phyloP scores from a whole-genome alignment of 2,113 vertebrate species.

The Gila orcuttii region DNA sequence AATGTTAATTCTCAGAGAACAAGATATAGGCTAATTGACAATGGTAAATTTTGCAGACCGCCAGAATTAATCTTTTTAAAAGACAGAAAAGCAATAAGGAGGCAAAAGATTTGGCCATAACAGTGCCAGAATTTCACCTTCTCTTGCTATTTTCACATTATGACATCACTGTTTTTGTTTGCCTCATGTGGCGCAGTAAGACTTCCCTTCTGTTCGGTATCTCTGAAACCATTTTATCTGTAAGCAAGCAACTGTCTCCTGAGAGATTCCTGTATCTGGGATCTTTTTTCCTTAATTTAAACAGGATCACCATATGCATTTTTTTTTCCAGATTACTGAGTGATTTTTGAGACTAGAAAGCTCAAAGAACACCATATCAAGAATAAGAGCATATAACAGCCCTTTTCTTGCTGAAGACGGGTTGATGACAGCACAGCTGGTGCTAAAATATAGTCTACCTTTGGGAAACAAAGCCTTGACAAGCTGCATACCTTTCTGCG shows the following conservation, averaged over 20 bases:
- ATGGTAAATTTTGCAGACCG: not conserved
- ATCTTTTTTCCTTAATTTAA: not conserved
- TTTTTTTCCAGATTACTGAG: not conserved
- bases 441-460: conserved; percentile 27
- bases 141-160: not conserved
- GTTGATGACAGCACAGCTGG: conserved; percentile 5
- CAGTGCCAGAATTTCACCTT: not conserved
- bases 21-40: not conserved
- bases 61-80: not conserved
- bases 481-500: conserved; percentile 54
- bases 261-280: not conserved
- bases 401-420: conserved; percentile 5
- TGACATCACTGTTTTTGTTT: not conserved
- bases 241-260: not conserved
- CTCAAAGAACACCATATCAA: not conserved
- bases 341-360: conserved; percentile 6
- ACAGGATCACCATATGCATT: not conserved
- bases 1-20: not conserved
- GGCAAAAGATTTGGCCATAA: not conserved
- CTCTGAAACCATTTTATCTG: not conserved
- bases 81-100: not conserved
- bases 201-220: not conserved
- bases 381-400: not conserved
- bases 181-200: not conserved
- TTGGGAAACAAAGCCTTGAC: conserved; percentile 49